Conservation (phyloP, 1,140 invertebrate species). For the Drosophila ambigua region DNA sequence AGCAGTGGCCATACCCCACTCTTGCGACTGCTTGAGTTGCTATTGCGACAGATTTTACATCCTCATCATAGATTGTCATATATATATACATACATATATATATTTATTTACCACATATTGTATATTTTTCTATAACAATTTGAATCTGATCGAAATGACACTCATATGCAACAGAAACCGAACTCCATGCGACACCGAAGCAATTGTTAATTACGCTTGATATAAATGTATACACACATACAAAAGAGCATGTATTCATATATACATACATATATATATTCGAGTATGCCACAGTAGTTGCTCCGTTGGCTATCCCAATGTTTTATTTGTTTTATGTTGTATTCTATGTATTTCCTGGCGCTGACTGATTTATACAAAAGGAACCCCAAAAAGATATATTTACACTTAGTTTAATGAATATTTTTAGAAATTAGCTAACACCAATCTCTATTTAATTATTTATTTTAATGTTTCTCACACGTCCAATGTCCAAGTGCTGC, state of each 20-base stretch:
- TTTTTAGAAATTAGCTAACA: constrained; percentile 55
- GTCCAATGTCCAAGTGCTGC: constrained; percentile 22
- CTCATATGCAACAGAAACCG: constrained; percentile 49
- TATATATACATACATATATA: constrained; percentile 24
- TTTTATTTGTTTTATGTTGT: constrained; percentile 43
- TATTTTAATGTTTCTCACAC: constrained; percentile 45
- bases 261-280: constrained; percentile 24
- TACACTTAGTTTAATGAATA: constrained; percentile 35
- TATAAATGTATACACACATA: constrained; percentile 60
- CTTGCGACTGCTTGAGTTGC: constrained; percentile 20
- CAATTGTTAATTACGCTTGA: constrained; percentile 76
- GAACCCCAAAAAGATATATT: constrained; percentile 42
- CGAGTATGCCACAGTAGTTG: constrained; percentile 27
- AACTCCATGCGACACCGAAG: constrained; percentile 63
- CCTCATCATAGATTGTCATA: constrained; percentile 26
- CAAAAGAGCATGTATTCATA: constrained; percentile 24
- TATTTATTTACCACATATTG: constrained; percentile 60
- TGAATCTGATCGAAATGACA: constrained; percentile 68
- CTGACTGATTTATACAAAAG: constrained; percentile 59
- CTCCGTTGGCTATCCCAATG: constrained; percentile 39
- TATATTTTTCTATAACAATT: constrained; percentile 73
- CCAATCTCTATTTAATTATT: constrained; percentile 53
- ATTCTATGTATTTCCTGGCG: constrained; percentile 44
- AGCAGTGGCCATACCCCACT: constrained; percentile 25
- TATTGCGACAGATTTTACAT: constrained; percentile 47